Percentiles rank a stretch among this genome's conserved stretches.
These are phyloP conservation scores for Henicopernis longicauda DNA, from an alignment of 2,113 vertebrate species.

Conservation along the genomic window DNA sequence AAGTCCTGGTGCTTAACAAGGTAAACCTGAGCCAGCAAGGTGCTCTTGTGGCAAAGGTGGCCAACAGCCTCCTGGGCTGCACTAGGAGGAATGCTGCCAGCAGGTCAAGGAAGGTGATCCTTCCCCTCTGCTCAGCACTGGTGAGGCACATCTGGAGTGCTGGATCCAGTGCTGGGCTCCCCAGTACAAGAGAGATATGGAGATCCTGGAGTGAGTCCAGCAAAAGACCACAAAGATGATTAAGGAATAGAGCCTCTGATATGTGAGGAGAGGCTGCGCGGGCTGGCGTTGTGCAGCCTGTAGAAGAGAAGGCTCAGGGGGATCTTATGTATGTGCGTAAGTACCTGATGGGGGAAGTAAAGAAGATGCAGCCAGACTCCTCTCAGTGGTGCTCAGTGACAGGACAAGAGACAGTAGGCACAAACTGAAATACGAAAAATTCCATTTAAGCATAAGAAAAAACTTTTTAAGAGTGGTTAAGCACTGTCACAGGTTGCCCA, in stretches of 20 bases:
- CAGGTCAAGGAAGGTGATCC: not conserved
- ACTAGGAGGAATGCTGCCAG: not conserved
- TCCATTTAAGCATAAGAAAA: not conserved
- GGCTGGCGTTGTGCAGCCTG: not conserved
- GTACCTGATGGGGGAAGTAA: not conserved
- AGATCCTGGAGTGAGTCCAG: not conserved
- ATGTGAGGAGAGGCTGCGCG: not conserved
- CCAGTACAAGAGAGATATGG: not conserved
- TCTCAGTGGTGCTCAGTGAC: not conserved
- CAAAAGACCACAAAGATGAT: not conserved
- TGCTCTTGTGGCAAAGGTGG: not conserved
- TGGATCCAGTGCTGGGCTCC: not conserved
- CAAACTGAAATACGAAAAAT: not conserved
- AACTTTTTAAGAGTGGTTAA: not conserved
- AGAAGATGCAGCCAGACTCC: not conserved
- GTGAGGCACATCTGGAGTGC: not conserved
- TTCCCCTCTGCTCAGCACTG: not conserved
- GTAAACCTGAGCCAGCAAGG: not conserved
- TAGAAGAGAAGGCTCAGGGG: not conserved
- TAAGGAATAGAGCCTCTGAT: not conserved
- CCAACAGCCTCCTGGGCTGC: not conserved
- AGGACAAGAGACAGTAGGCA: not conserved
- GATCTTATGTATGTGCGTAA: not conserved
- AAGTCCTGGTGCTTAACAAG: not conserved
- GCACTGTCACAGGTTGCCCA: not conserved